phyloP scores from a whole-genome alignment of 2,113 vertebrate genomes.

The Cyanoderma ruficeps region DNA sequence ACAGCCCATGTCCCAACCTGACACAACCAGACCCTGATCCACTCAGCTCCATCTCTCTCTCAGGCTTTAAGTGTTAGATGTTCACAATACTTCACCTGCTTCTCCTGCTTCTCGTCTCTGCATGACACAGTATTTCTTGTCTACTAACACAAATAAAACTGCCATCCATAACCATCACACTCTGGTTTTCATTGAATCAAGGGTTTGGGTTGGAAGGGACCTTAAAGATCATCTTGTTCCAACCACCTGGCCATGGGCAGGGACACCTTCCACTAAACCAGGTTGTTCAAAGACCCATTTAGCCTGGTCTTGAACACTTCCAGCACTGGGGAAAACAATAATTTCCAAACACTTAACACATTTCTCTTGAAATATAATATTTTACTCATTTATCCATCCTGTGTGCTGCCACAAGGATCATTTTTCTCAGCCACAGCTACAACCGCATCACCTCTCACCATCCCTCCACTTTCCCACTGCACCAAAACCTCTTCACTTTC shows the following conservation, averaged over 20 bases:
- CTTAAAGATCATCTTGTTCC: neutral
- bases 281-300: neutral
- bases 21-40: neutral
- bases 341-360: neutral
- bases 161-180: neutral
- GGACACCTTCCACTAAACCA: neutral
- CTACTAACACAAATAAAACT: neutral
- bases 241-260: neutral
- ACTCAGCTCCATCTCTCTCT: neutral
- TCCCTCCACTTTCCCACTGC: neutral
- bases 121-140: neutral
- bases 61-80: neutral
- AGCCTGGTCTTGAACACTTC: neutral
- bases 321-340: neutral
- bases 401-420: neutral
- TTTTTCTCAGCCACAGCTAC: neutral
- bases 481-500: neutral
- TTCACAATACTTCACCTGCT: neutral
- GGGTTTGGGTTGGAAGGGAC: neutral
- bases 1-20: neutral
- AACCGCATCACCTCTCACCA: neutral
- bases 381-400: neutral
- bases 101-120: neutral
- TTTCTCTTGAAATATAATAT: neutral
- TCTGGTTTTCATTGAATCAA: neutral